Percentiles rank a stretch among this genome's conserved stretches.
Evolutionary conservation across 2,888 invertebrate species (phyloP).

Genomic region (Melanargia galathea): DNA sequence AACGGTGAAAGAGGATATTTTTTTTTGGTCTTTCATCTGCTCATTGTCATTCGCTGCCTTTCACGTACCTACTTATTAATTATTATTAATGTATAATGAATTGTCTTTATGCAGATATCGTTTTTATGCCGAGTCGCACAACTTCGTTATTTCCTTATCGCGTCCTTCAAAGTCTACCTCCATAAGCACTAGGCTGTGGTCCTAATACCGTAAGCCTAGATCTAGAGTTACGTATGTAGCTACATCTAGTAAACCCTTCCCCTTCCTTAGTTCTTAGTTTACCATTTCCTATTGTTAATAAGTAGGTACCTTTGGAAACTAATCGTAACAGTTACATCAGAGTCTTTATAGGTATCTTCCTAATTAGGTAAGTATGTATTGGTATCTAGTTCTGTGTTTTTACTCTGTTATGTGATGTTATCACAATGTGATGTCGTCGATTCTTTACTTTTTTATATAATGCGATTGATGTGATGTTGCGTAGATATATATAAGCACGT

Average conservation of each 20-base stretch:
- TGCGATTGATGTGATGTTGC: background rate
- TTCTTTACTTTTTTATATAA: constrained; percentile 9
- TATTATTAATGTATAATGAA: too few species aligned
- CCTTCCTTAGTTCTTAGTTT: background rate
- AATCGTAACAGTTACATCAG: constrained; percentile 2
- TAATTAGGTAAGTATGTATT: constrained; percentile 17
- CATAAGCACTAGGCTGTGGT: too few species aligned
- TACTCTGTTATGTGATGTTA: constrained; percentile 11
- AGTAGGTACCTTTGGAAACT: background rate
- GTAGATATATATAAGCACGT: background rate
- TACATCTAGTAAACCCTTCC: background rate
- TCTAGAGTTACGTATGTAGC: too few species aligned
- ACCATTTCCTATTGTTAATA: background rate
- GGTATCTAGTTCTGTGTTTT: constrained; percentile 15
- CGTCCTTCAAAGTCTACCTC: too few species aligned
- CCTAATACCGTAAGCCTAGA: too few species aligned
- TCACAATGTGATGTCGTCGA: constrained; percentile 3
- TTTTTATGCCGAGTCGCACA: too few species aligned
- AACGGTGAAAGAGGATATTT: background rate
- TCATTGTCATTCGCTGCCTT: background rate
- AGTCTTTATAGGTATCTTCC: background rate
- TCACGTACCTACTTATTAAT: background rate
- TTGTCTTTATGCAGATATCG: too few species aligned
- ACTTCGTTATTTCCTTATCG: too few species aligned
- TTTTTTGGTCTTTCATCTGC: constrained; percentile 15